phyloP scores from a whole-genome alignment of 2,113 vertebrate genomes.

The Odontesthes bonariensis region DNA sequence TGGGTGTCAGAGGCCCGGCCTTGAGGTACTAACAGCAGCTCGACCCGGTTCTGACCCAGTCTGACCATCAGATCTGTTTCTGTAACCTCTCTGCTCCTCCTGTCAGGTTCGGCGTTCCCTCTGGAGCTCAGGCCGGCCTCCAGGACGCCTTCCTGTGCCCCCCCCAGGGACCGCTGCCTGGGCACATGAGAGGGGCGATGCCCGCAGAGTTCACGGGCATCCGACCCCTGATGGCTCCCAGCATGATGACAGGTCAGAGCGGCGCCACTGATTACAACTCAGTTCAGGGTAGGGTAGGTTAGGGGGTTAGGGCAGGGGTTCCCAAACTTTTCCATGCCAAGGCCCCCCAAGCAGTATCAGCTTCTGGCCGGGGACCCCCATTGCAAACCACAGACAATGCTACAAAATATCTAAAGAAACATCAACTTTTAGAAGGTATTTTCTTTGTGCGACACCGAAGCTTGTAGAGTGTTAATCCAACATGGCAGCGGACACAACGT shows the following conservation, averaged over 20 bases:
- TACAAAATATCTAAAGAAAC: no score
- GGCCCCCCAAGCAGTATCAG: no score
- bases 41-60: background rate
- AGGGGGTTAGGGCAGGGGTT: no score
- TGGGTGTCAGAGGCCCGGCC: constrained; percentile 83
- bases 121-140: constrained; percentile 76
- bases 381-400: no score
- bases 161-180: constrained; percentile 78
- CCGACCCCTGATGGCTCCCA: constrained; percentile 57
- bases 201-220: constrained; percentile 81
- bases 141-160: constrained; percentile 88
- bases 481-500: no score
- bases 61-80: background rate
- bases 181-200: constrained; percentile 84
- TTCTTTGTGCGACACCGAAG: no score
- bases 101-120: constrained; percentile 86
- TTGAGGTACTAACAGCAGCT: constrained; percentile 82
- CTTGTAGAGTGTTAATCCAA: no score
- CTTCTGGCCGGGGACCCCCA: no score
- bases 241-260: constrained; percentile 61
- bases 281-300: no score
- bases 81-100: background rate
- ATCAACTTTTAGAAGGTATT: no score
- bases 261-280: no score
- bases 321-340: no score